Base-by-base conservation (phyloP, 2,113 vertebrate genomes). In the Nettapus auritus region DNA sequence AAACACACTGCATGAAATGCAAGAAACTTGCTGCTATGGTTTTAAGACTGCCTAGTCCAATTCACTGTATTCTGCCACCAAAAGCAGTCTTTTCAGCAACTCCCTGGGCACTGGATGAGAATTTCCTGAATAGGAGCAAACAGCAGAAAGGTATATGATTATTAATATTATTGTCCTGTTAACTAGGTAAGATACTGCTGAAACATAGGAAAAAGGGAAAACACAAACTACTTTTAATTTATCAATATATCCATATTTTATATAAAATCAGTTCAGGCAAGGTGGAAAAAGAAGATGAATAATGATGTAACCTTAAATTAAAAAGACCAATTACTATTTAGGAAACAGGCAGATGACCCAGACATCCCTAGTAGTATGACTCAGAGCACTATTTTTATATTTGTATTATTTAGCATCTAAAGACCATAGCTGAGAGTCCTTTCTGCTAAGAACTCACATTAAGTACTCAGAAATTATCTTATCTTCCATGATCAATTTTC, bases 341-440 rank as follows among this genome's bases (percentile, higher is more conserved):
- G 84, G 66, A 94, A 92, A 93, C 66, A 83, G 46, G 88, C 77
- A 96, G 77, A 76, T 96, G 94, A 94, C 88, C 68, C 73, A 88
- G 82, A 82, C 88, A 92, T 77, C 68, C 56, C 73, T 83, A 88
- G 52, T 2, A 82, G 48, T 57, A 79, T 93, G 73, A 94, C 62
- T 96, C 88, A 95, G 53, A 44, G 71, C 50, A 84, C 74, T 92
- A 73, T 96, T 88, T 95, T 87, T 79, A 83, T 95, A 93, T 95
- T 90, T 93, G 48, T 94, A 90, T 92, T 89, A 92, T 75, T 86
- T 93, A 94, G 67, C 31, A 94, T 68, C 38, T 93, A 68, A 94
- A 94, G 80, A 90, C 73, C 42, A 68, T 82, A 93, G 48, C 52
- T 82, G 38, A 86, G 81, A 95, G 66, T 62, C 57, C 86, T 86